These are phyloP conservation scores for Prosopocoilus inquinatus DNA, from an alignment of 2,888 invertebrate genomes.

Conservation along the genomic window DNA sequence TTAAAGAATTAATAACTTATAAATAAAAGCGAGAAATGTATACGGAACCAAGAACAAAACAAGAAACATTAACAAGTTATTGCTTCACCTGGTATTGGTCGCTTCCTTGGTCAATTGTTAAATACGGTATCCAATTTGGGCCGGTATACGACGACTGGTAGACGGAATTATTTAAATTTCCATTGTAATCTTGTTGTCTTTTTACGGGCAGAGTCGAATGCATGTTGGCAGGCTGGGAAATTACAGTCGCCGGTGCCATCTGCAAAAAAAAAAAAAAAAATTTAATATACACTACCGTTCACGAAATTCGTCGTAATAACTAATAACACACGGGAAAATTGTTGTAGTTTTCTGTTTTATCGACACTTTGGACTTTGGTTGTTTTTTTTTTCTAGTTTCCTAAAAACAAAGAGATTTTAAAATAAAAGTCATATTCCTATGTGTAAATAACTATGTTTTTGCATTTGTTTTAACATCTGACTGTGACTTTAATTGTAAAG, in stretches of 20 bases:
- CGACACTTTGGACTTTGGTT: too few relatives aligned
- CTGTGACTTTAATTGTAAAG: too few relatives aligned
- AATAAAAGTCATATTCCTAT: too few relatives aligned
- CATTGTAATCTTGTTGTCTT: constrained; percentile 33
- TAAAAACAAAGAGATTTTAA: too few relatives aligned
- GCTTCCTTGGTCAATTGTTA: constrained; percentile 32
- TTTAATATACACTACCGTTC: too few relatives aligned
- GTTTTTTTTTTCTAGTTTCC: too few relatives aligned
- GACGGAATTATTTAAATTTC: constrained; percentile 20
- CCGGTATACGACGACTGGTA: constrained; percentile 30
- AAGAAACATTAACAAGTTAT: neutral
- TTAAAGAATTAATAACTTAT: neutral
- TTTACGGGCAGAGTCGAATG: constrained; percentile 18
- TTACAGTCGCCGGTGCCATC: constrained; percentile 37
- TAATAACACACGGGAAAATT: too few relatives aligned
- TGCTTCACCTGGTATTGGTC: constrained; percentile 34
- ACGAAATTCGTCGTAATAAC: too few relatives aligned
- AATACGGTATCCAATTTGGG: constrained; percentile 37
- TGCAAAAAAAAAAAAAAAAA: neutral
- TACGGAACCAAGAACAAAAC: neutral
- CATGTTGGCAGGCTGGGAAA: constrained; percentile 29
- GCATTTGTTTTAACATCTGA: too few relatives aligned
- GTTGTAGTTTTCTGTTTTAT: too few relatives aligned
- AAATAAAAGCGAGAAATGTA: neutral
- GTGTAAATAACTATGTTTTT: too few relatives aligned